Conservation (phyloP, 2,797 vertebrate species). For the Myotis myotis region DNA sequence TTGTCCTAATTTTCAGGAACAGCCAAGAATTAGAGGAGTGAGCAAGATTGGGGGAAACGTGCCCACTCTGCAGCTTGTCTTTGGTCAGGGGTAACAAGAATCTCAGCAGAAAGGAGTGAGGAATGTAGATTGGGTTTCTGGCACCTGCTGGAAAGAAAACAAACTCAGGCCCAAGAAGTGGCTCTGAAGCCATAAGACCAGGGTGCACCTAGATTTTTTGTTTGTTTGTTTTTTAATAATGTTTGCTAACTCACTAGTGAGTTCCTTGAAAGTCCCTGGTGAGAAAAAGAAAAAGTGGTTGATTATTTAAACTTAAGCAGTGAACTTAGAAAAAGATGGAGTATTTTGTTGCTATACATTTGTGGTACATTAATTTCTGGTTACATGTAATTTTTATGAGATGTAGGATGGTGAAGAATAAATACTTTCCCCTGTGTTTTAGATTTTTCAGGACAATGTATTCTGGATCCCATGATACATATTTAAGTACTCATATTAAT, state of each 20-base stretch:
- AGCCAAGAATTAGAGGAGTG: neutral
- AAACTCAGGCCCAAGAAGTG: neutral
- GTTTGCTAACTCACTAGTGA: constrained; percentile 9
- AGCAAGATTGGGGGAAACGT: neutral
- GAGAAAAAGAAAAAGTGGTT: constrained; percentile 20
- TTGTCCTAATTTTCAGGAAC: neutral
- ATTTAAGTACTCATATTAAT: constrained; percentile 55
- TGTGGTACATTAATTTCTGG: neutral
- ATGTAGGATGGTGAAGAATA: neutral
- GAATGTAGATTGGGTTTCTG: neutral
- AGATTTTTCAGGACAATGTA: constrained; percentile 42
- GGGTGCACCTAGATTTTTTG: neutral
- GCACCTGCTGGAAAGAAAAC: neutral
- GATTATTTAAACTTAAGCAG: constrained; percentile 44
- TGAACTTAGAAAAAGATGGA: constrained; percentile 28
- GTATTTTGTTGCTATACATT: neutral
- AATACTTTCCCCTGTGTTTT: neutral
- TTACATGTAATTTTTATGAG: constrained; percentile 40
- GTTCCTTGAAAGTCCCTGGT: neutral
- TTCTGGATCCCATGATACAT: constrained; percentile 42
- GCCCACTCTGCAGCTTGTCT: neutral
- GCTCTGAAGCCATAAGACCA: neutral
- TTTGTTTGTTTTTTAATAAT: neutral
- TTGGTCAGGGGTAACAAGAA: neutral
- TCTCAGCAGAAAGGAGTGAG: neutral